Conservation (phyloP, 2,888 invertebrate genomes). For the Aethes cnicana region DNA sequence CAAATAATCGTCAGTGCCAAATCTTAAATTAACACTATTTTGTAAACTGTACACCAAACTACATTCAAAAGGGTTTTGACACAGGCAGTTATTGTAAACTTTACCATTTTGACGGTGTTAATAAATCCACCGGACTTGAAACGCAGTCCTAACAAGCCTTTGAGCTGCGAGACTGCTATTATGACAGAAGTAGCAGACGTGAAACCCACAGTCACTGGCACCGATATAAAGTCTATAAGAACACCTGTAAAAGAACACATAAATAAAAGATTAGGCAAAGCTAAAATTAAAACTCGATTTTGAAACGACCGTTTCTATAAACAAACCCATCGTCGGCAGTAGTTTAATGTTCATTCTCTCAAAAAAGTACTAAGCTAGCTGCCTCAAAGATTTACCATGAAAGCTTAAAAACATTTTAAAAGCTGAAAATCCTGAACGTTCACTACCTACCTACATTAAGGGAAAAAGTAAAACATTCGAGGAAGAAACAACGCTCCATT, state of each 20-base stretch:
- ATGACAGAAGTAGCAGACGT: constrained; percentile 96
- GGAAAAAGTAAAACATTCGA: constrained; percentile 1
- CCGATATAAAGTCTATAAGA: constrained; percentile 93
- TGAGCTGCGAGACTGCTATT: constrained; percentile 92
- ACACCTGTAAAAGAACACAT: constrained; percentile 83
- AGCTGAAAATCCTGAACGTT: neutral
- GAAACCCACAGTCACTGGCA: constrained; percentile 94
- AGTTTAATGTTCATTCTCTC: no score
- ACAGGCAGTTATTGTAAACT: constrained; percentile 6
- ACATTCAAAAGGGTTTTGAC: no score
- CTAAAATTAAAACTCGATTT: neutral
- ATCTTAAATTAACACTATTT: no score
- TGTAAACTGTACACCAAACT: no score
- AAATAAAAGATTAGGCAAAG: neutral
- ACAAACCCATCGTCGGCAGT: no score
- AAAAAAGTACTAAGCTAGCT: no score
- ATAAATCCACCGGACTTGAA: constrained; percentile 89
- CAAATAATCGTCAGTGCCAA: no score
- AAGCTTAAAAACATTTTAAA: no score
- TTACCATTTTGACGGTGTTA: constrained; percentile 86
- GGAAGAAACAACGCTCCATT: neutral
- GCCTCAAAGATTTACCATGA: no score
- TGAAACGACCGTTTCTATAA: neutral
- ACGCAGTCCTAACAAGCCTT: constrained; percentile 86
- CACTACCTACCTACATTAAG: neutral